Evolutionary conservation across 2,797 vertebrate genomes (phyloP), one percentile per base, ranked within the genome.

Genomic region (Bovichtus diacanthus): DNA sequence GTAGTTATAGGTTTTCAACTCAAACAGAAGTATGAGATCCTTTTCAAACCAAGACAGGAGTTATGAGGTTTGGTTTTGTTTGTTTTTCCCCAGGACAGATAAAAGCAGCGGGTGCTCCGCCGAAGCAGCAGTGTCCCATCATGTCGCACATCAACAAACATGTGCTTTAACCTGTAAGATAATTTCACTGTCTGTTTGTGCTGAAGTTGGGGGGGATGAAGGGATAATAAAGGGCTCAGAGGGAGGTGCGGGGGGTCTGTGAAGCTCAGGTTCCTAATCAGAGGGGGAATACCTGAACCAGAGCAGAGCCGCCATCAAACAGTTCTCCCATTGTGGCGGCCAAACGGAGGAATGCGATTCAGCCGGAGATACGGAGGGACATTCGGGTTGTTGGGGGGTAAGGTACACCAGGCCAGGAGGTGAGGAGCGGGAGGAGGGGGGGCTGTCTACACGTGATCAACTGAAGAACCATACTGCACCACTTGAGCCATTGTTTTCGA

Each of bases 231-330:
- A 56, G 53, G 63, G 71, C 59, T 55, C 11, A 6, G 76, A 11
- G 34, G 74, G 76, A 64, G 77, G 74, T 46, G 63, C 1, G 31
- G 56, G 76, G 55, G 77, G 59, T 78, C 78, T 71, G 51, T 65
- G 81, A 61, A 79, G 92, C 90, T 95, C 90, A 78, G 90, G 90
- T 94, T 94, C 80, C 92, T 88, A 80, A 81, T 90, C 78, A 76
- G 89, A 70, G 81, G 86, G 90, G 91, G 93, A 94, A 94, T 90
- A 94, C 93, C 93, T 94, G 93, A 92, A 92, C 81, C 85, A 86
- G 69, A 80, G 83, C 74, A 85, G 88, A 88, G 79, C 79, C 70
- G 56, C 81, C 89, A 88, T 90, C 92, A 90, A 93, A 95, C 95
- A 95, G 94, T 92, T 89, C 84, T 69, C 65, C 88, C 90, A 87